Evolutionary conservation across 2,113 vertebrate genomes (phyloP), one percentile per base, ranked within the genome.

Genomic region (Notothenia rossii): DNA sequence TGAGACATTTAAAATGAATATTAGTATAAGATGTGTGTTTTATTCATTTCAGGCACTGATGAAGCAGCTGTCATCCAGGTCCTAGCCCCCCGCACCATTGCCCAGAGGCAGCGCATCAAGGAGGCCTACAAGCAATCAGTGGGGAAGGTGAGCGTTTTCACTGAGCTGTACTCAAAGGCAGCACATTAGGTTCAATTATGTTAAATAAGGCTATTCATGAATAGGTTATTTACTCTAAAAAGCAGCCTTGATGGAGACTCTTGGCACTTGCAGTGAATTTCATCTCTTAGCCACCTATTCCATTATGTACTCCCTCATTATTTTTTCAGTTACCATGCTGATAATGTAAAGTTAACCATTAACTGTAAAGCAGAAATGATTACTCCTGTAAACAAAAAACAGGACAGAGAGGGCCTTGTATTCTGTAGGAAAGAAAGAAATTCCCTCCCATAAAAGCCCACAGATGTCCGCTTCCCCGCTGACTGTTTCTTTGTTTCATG

Each of bases 41-140:
- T 63, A 11, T 75, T 61, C 88, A 36, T 83, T 81, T 61, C 79
- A 99, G 98, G 98, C 81, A 99, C 98, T 0, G 92, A 99, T 60
- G 98, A 99, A 93, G 95, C 96, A 0, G 87, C 94, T 36, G 89
- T 99, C 78, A 96, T 92, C 1, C 89, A 94, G 0, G 74, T 95
- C 64, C 29, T 99, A 5, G 89, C 96, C 25, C 95, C 93, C 43
- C 94, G 97, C 12, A 97, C 92, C 0, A 83, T 90, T 0, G 95
- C 96, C 73, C 98, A 99, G 54, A 96, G 98, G 49, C 97, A 98
- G 94, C 95, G 96, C 61, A 97, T 99, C 79, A 95, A 96, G 85
- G 95, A 95, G 14, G 88, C 95, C 63, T 99, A 94, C 59, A 99
- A 99, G 85, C 91, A 91, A 66, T 76, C 79, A 0, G 94, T 98